A percentile compares a stretch with the other conserved stretches of the same genome.
Evolutionary conservation across 2,888 invertebrate species (phyloP).

Genomic region (Sussaba pulchella): DNA sequence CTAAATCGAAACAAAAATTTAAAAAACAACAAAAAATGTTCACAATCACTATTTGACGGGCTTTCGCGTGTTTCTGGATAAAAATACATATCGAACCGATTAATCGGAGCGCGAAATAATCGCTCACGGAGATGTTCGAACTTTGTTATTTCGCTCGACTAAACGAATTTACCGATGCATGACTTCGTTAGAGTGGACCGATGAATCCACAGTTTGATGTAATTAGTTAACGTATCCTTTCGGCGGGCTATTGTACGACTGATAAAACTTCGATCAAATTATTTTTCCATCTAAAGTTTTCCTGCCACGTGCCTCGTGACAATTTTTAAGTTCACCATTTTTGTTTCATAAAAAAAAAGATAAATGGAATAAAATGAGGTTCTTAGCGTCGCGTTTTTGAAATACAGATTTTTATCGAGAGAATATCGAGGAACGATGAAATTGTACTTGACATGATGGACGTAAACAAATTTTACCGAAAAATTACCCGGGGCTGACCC

Average conservation of each 20-base stretch:
- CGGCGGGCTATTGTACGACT: neutral
- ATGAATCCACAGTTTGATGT: conserved; percentile 46
- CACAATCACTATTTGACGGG: neutral
- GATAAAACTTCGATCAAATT: conserved; percentile 28
- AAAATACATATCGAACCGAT: conserved; percentile 34
- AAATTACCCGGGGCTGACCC: neutral
- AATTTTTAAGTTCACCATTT: neutral
- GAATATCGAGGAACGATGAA: conserved; percentile 1
- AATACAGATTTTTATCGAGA: neutral
- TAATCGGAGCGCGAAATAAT: conserved; percentile 26
- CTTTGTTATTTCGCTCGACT: conserved; percentile 40
- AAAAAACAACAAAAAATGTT: neutral
- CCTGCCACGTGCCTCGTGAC: neutral
- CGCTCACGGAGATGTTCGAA: conserved; percentile 26
- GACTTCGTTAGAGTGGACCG: conserved; percentile 49
- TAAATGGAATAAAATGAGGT: neutral
- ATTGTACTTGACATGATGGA: neutral
- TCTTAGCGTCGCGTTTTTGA: no score
- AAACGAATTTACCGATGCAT: conserved; percentile 48
- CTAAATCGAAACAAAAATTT: neutral
- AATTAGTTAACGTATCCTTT: conserved; percentile 52
- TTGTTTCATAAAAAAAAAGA: neutral
- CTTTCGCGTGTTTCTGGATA: neutral
- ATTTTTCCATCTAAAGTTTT: neutral
- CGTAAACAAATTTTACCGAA: neutral